phyloP scores from a whole-genome alignment of 92 coral and sea anemone species.

The Siderastrea siderea region DNA sequence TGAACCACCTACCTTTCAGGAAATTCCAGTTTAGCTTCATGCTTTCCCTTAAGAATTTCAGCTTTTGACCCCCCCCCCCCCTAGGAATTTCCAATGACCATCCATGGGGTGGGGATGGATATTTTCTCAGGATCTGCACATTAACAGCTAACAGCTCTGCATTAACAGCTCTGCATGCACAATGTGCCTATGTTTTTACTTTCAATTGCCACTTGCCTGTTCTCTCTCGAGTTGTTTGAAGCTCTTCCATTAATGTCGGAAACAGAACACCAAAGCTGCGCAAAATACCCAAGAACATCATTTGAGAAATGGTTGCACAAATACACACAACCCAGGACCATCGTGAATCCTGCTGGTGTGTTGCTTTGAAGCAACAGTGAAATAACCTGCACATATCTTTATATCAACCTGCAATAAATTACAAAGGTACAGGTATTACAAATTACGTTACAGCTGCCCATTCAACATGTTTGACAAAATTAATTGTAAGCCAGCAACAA shows the following conservation, averaged over 20 bases:
- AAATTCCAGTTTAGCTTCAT: too few species aligned
- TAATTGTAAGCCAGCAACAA: too few species aligned
- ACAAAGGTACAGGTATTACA: background rate
- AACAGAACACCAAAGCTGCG: conserved; percentile 65
- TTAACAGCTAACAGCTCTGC: background rate
- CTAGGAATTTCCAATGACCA: too few species aligned
- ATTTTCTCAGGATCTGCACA: too few species aligned
- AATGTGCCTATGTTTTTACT: background rate
- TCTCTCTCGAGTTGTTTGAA: conserved; percentile 60
- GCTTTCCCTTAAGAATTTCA: too few species aligned
- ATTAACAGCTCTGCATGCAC: background rate
- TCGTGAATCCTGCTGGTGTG: conserved; percentile 33
- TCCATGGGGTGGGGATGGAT: too few species aligned
- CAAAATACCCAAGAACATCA: conserved; percentile 23
- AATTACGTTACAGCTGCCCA: too few species aligned
- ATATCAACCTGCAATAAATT: background rate
- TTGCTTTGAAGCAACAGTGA: conserved; percentile 31
- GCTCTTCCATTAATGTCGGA: conserved; percentile 71
- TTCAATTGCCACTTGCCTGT: conserved; percentile 43
- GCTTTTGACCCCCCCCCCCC: too few species aligned
- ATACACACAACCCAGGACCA: conserved; percentile 42
- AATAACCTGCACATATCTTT: background rate
- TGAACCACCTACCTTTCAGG: too few species aligned
- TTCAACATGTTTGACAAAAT: too few species aligned
- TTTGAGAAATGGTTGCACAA: conserved; percentile 23